These are phyloP conservation scores for Coboldia fuscipes DNA, from an alignment of 1,140 invertebrate genomes.

Conservation along the genomic window DNA sequence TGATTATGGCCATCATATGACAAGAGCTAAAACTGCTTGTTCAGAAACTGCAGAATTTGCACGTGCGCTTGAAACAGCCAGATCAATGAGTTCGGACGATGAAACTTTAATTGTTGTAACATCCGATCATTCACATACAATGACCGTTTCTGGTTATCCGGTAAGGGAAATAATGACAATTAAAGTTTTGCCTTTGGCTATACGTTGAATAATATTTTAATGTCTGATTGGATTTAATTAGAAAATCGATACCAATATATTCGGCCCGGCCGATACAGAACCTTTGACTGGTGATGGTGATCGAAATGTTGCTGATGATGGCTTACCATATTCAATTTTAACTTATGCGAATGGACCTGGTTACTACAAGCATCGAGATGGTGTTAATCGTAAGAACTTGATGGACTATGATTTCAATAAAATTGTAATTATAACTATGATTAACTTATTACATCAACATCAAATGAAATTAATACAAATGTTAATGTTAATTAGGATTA, in stretches of 20 bases:
- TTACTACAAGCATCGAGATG: conserved; percentile 16
- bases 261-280: conserved; percentile 23
- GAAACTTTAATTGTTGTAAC: conserved; percentile 63
- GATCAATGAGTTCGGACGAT: conserved; percentile 39
- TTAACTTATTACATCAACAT: too few relatives aligned
- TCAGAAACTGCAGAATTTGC: conserved; percentile 60
- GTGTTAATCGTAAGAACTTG: too few relatives aligned
- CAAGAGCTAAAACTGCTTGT: conserved; percentile 49
- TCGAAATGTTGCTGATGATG: conserved; percentile 15
- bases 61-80: conserved; percentile 41
- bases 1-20: conserved; percentile 67
- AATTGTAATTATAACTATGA: too few relatives aligned
- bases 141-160: conserved; percentile 49
- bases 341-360: conserved; percentile 52
- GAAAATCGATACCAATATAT: conserved; percentile 34
- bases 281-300: too few relatives aligned
- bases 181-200: too few relatives aligned
- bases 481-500: too few relatives aligned
- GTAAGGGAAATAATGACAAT: too few relatives aligned
- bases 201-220: too few relatives aligned
- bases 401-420: too few relatives aligned
- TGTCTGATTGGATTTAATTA: too few relatives aligned
- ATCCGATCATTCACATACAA: conserved; percentile 61
- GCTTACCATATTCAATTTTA: conserved; percentile 41
- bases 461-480: too few relatives aligned